Evolutionary conservation across 2,797 vertebrate species (phyloP).

Genomic region (Leuciscus waleckii): DNA sequence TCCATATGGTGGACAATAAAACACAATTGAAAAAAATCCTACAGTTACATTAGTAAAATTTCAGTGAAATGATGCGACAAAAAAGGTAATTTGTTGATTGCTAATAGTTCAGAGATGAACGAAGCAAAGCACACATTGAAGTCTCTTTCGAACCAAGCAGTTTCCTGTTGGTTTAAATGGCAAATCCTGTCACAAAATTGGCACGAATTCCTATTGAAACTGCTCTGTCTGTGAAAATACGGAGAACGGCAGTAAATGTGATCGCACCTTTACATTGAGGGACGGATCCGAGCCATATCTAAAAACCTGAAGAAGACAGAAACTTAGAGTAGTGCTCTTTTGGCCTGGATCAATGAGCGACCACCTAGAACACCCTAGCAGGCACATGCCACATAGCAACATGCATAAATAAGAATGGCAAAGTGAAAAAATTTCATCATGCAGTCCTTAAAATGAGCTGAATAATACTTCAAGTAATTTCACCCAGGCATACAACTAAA

Average conservation of each 20-base stretch:
- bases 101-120: too few species aligned
- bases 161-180: background rate
- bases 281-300: background rate
- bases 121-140: too few species aligned
- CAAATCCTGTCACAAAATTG: background rate
- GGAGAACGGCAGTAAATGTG: too few species aligned
- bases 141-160: background rate
- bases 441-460: conserved; percentile 10
- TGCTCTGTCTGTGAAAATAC: too few species aligned
- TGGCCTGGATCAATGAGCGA: background rate
- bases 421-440: conserved; percentile 35
- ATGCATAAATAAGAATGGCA: conserved; percentile 11
- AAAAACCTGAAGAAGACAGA: background rate
- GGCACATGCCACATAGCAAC: background rate
- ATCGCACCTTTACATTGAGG: too few species aligned
- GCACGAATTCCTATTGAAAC: too few species aligned
- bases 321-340: background rate
- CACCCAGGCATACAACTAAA: conserved; percentile 12
- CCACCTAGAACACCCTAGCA: background rate
- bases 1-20: too few species aligned
- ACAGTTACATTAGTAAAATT: too few species aligned
- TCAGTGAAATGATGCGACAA: too few species aligned
- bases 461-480: conserved; percentile 44
- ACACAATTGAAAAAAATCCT: too few species aligned
- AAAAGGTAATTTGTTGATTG: too few species aligned